Evolutionary conservation across 2,888 invertebrate species (phyloP).

Genomic region (Heterodera filipjevi): DNA sequence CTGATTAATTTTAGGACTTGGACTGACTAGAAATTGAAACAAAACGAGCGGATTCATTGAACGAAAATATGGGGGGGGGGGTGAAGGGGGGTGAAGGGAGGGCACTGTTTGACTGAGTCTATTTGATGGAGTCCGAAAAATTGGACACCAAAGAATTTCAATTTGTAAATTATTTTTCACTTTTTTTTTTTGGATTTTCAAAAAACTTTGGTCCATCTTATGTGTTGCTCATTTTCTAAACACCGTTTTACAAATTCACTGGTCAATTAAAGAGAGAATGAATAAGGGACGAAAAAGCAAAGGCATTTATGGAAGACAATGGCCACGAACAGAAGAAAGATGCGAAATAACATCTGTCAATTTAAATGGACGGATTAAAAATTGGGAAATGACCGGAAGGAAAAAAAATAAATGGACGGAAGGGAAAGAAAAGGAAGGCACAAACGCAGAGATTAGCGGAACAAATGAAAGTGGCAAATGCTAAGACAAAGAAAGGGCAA

Average conservation of each 20-base stretch:
- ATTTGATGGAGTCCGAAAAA: background rate
- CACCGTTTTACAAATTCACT: too few relatives aligned
- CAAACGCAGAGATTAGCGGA: background rate
- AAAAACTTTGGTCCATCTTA: too few relatives aligned
- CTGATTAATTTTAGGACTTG: background rate
- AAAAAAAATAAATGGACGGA: slow-evolving; percentile 3
- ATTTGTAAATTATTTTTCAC: too few relatives aligned
- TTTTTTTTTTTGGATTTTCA: too few relatives aligned
- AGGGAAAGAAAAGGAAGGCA: background rate
- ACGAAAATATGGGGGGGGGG: background rate
- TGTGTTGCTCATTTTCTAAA: too few relatives aligned
- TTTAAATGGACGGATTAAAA: background rate
- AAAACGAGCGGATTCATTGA: background rate
- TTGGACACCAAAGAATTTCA: too few relatives aligned
- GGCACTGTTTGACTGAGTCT: too few relatives aligned
- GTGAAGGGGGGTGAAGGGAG: background rate
- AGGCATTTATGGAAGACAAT: background rate
- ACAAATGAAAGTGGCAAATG: slow-evolving; percentile 12
- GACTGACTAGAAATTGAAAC: background rate
- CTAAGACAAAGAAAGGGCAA: background rate
- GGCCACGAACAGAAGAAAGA: background rate
- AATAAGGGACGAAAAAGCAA: too few relatives aligned
- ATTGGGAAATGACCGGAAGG: background rate
- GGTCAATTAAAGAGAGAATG: too few relatives aligned
- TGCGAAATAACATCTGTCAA: background rate